Evolutionary conservation across 2,797 vertebrate genomes (phyloP).

Genomic region (Bradypus variegatus): DNA sequence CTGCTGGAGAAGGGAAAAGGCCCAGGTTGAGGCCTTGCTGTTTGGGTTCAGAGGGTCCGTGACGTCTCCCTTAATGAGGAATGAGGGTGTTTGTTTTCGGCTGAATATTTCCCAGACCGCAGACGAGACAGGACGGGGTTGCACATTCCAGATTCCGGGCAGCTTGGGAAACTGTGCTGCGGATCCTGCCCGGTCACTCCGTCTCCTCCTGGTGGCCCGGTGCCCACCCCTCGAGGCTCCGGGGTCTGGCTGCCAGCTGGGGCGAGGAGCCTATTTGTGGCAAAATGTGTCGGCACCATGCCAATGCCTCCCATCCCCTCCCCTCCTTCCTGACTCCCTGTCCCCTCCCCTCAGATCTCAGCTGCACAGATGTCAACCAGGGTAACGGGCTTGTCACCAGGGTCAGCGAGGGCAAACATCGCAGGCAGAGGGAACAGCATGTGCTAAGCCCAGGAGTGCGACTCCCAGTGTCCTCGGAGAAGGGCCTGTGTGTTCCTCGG

Average conservation of each 20-base stretch:
- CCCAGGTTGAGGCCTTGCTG: neutral
- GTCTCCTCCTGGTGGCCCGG: constrained; percentile 21
- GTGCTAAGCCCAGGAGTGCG: neutral
- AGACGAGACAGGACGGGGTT: constrained; percentile 43
- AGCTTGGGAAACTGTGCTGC: constrained; percentile 1
- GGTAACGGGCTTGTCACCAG: neutral
- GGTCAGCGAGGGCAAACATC: neutral
- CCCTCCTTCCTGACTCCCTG: neutral
- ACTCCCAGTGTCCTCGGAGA: neutral
- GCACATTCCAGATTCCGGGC: constrained; percentile 48
- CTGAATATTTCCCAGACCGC: constrained; percentile 49
- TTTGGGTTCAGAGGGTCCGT: constrained; percentile 13
- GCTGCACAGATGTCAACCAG: neutral
- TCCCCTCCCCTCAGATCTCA: neutral
- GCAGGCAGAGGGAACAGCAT: neutral
- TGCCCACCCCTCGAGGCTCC: constrained; percentile 10
- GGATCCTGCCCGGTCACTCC: constrained; percentile 13
- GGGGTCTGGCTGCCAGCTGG: constrained; percentile 30
- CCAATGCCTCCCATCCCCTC: neutral
- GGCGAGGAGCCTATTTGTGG: neutral
- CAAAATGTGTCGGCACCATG: neutral
- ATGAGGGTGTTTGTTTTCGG: constrained; percentile 52
- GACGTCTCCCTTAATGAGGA: neutral
- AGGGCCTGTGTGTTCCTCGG: neutral
- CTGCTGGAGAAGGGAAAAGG: neutral